Evolutionary conservation across 2,888 invertebrate genomes (phyloP), one percentile per base, ranked within the genome.

Genomic region (Nephrotoma flavescens): DNA sequence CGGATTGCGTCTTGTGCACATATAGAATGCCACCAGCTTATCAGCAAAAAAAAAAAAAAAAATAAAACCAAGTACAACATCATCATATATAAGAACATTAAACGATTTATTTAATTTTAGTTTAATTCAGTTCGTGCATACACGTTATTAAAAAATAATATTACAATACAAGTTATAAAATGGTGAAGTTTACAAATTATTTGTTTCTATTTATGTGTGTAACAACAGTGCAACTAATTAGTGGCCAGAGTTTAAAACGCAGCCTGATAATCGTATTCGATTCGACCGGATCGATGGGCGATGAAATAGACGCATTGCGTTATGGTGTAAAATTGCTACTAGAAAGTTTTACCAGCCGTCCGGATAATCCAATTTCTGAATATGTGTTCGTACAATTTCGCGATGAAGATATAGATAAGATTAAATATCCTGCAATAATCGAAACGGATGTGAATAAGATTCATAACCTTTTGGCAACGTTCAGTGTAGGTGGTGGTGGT

Each of bases 371-470:
- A 41, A 94, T 96, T 87, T 93, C 93, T 87, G 94, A 96, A 90
- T 96, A 95, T 91, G 94, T 96, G 86, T 93, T 96, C 87, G 95
- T 96, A 83, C 95, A 95, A 0, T 96, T 95, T 90, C 94, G 95
- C 90, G 96, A 96, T 91, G 83, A 83, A 41, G 11, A 9, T 6
- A 6, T 6, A 12, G 83, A 83, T 6, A n/a, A 11, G n/a, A 47
- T 47, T 12, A 47, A 11, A 12, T 31, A 31, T 31, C 83, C 83
- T 9, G 5, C 83, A 7, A 83, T 83, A 19, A 11, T 31, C 9
- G 41, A 6, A 19, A 83, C 19, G 1, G 83, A 83, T 83, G 41
- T 9, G 19, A 83, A 83, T 6, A 19, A 31, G 19, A 31, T 83
- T 6, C 19, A 9, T 19, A 83, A 11, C 0, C 19, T 19, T 83